Evolutionary conservation across 2,113 vertebrate genomes (phyloP), one percentile per base, ranked within the genome.

Genomic region (Centropus bengalensis): DNA sequence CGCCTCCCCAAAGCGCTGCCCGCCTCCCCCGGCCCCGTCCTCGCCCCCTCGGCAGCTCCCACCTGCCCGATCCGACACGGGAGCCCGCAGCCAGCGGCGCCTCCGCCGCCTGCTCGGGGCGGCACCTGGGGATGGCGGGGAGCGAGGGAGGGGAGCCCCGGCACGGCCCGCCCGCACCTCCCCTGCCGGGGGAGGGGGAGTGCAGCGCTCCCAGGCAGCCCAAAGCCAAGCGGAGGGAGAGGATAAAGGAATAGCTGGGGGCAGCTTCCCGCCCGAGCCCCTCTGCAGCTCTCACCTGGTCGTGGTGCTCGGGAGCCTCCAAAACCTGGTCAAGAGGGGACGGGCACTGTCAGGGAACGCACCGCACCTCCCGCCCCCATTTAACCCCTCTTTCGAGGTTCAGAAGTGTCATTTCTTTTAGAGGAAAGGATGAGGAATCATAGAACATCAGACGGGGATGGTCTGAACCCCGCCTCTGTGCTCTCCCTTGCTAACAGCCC

Each of bases 311-410:
- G 47, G 17, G 42, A 15, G 19, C 24, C 5, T 8, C 19, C 70
- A 8, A 60, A 56, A 44, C 1, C 4, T 5, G 2, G 33, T 4
- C 15, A 0, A 8, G 63, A 64, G 80, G 36, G 32, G 36, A 28
- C 22, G 15, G 52, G 51, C 42, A 18, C 69, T 24, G 77, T 27
- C 52, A 3, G 58, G 62, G 70, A 54, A 52, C 32, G 3, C 11
- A 26, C 8, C 32, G 15, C 22, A 2, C 11, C 52, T 30, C 9
- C 38, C 8, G 1, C 2, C 4, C 12, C 8, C 33, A 0, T 8
- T 28, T 75, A 11, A 14, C 13, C 45, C 32, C 10, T 27, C 40
- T 14, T 26, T 18, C 7, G 8, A 9, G 62, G 30, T 7, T 23
- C 20, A 8, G 30, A 32, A 62, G 6, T 11, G 36, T 2, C 20